Base-by-base conservation (phyloP, 2,797 vertebrate species). In the Enteromius fasciolatus region DNA sequence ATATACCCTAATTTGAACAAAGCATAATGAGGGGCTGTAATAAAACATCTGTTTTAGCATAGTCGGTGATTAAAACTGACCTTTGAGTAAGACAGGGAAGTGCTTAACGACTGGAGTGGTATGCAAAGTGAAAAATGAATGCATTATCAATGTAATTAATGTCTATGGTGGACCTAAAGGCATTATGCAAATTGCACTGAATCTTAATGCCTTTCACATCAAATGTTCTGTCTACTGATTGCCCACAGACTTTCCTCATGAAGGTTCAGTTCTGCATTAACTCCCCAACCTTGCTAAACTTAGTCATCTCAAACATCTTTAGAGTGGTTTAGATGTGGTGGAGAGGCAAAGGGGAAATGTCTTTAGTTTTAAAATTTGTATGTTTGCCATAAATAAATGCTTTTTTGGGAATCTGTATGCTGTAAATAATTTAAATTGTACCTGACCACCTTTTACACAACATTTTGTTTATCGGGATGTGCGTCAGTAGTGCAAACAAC, bases 11-110 rank as follows among this genome's bases (percentile, higher is more conserved):
- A 93, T 90, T 92, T 88, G 90, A 88, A 88, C 81, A 87, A 73
- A 89, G 80, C 85, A 84, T 89, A 91, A 92, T 86, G 88, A 86
- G 84, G 83, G 85, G 85, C 83, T 91, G 85, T 89, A 89, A 91
- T 90, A 89, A 91, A 90, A 90, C 91, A 86, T 86, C 88, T 92
- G 88, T 90, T 90, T 90, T 91, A 90, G 88, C 87, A 91, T 85
- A 85, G 86, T 86, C 41, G 79, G 86, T 91, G 89, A 93, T 93
- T 93, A 93, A 92, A 89, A 90, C 82, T 92, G 92, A 92, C 92
- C 91, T 92, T 92, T 91, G 87, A 78, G 78, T 89, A 84, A 87
- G 88, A 88, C 83, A 85, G 54, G 84, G 80, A 87, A 87, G 88
- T 89, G 88, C 82, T 91, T 88, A 84, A 89, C 86, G 75, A 87